Evolutionary conservation across 2,113 vertebrate species (phyloP), one percentile per base, ranked within the genome.

Genomic region (Ursus arctos): DNA sequence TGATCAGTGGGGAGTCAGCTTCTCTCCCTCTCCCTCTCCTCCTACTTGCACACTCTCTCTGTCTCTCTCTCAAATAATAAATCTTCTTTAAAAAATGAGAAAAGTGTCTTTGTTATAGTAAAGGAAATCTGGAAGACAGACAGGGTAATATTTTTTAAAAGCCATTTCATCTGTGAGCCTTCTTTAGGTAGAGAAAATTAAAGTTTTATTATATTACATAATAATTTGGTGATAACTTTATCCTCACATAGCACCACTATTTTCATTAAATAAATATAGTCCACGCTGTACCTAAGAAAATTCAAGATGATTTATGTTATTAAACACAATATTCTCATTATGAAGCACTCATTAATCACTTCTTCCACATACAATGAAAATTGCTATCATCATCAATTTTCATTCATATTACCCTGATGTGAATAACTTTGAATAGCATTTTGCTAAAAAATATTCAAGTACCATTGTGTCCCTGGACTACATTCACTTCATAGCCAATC

Each of bases 261-360:
- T 98, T 97, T 82, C 92, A 93, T 98, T 97, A 98, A 98, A 98
- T 33, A 97, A 95, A 97, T 93, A 95, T 26, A 88, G 67, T 59
- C 55, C 12, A n/a, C 47, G 18, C 57, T 82, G 36, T 83, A 81
- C 4, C 79, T 65, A 57, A 94, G 95, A 71, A 96, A 96, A 95
- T 71, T 98, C 97, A 95, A 63, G 86, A 96, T 97, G 95, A 98
- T 97, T 98, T 98, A 98, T 40, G 93, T 92, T 96, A 86, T 31
- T 98, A 98, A 98, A 97, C 93, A 97, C 93, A 97, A 97, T 83
- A 94, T 97, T 97, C 96, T 98, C 98, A 96, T 97, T 96, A 97
- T 97, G 98, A 98, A 98, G 36, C 18, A 2, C 92, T 97, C 98
- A 99, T 98, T 99, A 98, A 99, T 99, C 98, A 98, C 85, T 97